phyloP scores from a whole-genome alignment of 30 jellyfish, hydroid and myxozoan species.

The Aurelia sp. region DNA sequence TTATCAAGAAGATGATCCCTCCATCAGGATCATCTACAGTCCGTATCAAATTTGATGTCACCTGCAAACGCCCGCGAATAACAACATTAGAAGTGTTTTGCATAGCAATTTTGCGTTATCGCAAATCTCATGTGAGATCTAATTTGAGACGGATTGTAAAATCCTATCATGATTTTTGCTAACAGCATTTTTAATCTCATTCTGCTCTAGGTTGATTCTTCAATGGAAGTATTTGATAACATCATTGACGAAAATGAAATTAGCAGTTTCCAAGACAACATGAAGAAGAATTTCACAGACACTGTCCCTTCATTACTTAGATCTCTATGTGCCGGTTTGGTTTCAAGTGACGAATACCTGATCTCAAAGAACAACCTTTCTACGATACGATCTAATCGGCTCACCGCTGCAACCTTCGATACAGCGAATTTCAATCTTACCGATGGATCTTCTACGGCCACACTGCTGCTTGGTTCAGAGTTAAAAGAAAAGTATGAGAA shows the following conservation, averaged over 20 bases:
- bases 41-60: too few species aligned
- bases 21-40: too few species aligned
- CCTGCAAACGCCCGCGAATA: too few species aligned
- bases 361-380: conserved; percentile 54
- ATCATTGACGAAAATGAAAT: conserved; percentile 45
- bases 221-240: conserved; percentile 55
- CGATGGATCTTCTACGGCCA: conserved; percentile 11
- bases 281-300: conserved; percentile 43
- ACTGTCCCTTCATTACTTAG: conserved; percentile 60
- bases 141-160: too few species aligned
- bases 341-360: conserved; percentile 18
- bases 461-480: conserved; percentile 34
- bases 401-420: conserved; percentile 41
- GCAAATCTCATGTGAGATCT: too few species aligned
- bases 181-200: too few species aligned
- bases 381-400: conserved; percentile 58
- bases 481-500: conserved; percentile 38
- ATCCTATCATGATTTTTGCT: too few species aligned
- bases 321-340: conserved; percentile 56
- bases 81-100: too few species aligned
- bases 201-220: conserved; percentile 51
- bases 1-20: too few species aligned
- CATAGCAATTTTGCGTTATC: too few species aligned
- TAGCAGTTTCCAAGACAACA: conserved; percentile 35
- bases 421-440: conserved; percentile 20